A percentile compares a stretch with the other conserved stretches of the same genome.
These are phyloP conservation scores for Diorhabda carinulata DNA, from an alignment of 1,140 invertebrate genomes.

Conservation along the genomic window DNA sequence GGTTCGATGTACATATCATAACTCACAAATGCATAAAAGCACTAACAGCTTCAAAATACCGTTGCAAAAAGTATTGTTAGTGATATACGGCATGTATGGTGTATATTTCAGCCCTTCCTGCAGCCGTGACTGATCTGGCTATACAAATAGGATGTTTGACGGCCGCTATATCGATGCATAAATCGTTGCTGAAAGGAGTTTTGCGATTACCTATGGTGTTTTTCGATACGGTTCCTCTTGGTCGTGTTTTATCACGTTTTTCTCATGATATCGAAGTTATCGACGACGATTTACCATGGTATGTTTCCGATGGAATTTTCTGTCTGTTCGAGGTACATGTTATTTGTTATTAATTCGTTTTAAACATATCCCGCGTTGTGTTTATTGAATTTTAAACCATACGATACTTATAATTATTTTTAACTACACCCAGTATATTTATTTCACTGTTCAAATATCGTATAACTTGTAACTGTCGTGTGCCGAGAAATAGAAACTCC, in stretches of 20 bases:
- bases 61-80: not conserved
- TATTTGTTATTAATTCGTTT: no score
- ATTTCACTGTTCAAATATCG: no score
- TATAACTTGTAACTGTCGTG: no score
- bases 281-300: slow-evolving; percentile 67
- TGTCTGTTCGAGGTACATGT: slow-evolving; percentile 72
- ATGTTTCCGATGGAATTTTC: slow-evolving; percentile 70
- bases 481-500: no score
- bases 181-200: slow-evolving; percentile 68
- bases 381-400: no score
- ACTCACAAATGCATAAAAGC: no score
- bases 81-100: no score
- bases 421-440: no score
- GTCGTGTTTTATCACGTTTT: slow-evolving; percentile 83
- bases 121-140: slow-evolving; percentile 62
- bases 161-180: slow-evolving; percentile 73
- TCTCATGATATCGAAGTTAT: slow-evolving; percentile 70
- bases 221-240: slow-evolving; percentile 84
- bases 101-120: slow-evolving; percentile 8
- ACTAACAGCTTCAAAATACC: not conserved
- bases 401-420: no score
- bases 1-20: no score
- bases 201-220: slow-evolving; percentile 73
- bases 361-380: no score
- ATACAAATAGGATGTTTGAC: slow-evolving; percentile 45